Conservation (phyloP, 2,113 vertebrate species). For the Osmerus mordax region DNA sequence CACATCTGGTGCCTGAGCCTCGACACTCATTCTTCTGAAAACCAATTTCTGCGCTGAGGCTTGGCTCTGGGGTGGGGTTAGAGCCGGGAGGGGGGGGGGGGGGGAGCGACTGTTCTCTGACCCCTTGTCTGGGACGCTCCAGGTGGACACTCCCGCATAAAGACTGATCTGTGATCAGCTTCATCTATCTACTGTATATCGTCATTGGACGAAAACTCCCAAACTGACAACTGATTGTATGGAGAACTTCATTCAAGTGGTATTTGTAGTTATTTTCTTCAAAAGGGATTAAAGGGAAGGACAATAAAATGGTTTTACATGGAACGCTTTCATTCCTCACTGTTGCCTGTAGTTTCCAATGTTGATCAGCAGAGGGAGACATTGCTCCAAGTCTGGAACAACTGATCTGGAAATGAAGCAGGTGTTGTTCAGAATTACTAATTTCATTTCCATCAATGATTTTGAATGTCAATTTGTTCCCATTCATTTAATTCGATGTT, state of each 20-base stretch:
- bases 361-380: slow-evolving; percentile 57
- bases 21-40: slow-evolving; percentile 21
- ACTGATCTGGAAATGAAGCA: background rate
- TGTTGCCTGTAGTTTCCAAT: slow-evolving; percentile 7
- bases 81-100: slow-evolving; percentile 7
- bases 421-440: background rate
- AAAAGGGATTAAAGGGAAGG: too few relatives aligned
- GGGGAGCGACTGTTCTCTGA: slow-evolving; percentile 26
- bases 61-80: slow-evolving; percentile 28
- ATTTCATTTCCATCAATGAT: background rate
- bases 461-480: background rate
- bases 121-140: slow-evolving; percentile 20
- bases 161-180: background rate
- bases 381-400: slow-evolving; percentile 30
- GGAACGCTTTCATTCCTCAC: too few relatives aligned
- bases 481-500: background rate
- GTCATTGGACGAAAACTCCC: background rate
- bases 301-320: too few relatives aligned
- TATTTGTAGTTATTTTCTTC: background rate
- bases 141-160: background rate
- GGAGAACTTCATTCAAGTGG: too few relatives aligned
- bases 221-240: too few relatives aligned
- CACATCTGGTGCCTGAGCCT: slow-evolving; percentile 33
- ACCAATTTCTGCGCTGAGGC: slow-evolving; percentile 29
- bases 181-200: background rate